phyloP scores from a whole-genome alignment of 1,140 invertebrate genomes.

The Anadara kagoshimensis region DNA sequence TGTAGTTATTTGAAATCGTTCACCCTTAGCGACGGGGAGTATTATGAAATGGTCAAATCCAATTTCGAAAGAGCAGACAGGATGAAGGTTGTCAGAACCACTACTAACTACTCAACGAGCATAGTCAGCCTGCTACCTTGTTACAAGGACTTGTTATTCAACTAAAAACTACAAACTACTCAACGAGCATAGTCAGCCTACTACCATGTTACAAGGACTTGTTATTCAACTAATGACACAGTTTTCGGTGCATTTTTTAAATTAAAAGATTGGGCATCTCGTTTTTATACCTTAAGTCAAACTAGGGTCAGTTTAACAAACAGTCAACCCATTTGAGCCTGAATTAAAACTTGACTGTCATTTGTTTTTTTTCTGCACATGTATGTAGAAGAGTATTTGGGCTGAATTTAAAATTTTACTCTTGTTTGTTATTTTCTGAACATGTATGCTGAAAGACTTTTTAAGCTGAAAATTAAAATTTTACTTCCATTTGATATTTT shows the following conservation, averaged over 20 bases:
- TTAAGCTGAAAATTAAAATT: no score
- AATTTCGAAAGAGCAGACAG: conserved; percentile 99
- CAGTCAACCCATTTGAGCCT: no score
- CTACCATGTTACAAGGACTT: conserved; percentile 94
- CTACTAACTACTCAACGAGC: conserved; percentile 86
- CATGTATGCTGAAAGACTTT: no score
- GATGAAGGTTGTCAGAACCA: conserved; percentile 96
- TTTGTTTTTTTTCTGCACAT: no score
- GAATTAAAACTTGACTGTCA: no score
- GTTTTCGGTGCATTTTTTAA: not conserved
- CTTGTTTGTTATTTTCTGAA: no score
- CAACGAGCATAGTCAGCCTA: conserved; percentile 85
- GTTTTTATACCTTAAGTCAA: no score
- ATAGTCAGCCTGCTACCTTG: conserved; percentile 92
- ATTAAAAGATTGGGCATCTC: no score
- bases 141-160: conserved; percentile 95
- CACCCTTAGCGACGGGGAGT: conserved; percentile 93
- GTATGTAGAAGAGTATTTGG: no score
- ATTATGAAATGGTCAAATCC: conserved; percentile 99
- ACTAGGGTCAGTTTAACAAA: no score
- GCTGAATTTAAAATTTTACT: no score
- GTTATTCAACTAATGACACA: conserved; percentile 80
- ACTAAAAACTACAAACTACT: conserved; percentile 88
- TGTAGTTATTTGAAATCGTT: conserved; percentile 76
- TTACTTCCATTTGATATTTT: no score